Evolutionary conservation across 2,797 vertebrate genomes (phyloP).

Genomic region (Cuculus canorus): DNA sequence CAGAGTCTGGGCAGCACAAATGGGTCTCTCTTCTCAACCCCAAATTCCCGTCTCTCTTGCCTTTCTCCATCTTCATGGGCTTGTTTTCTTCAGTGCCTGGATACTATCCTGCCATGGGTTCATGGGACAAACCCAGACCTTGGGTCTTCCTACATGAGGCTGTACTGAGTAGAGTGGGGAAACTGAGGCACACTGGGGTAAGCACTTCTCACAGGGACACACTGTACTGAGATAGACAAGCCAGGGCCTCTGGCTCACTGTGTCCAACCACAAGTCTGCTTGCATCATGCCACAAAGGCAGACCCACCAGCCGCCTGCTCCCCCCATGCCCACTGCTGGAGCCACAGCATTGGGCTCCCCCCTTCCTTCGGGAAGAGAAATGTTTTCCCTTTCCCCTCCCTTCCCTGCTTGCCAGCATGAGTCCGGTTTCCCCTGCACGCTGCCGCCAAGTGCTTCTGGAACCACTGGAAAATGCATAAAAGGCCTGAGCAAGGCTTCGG

Average conservation of each 20-base stretch:
- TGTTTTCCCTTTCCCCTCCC: constrained; percentile 48
- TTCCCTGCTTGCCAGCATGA: background rate
- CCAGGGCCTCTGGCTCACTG: background rate
- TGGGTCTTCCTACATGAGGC: background rate
- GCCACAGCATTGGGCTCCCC: background rate
- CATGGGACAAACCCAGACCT: background rate
- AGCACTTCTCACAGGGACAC: rapidly evolving
- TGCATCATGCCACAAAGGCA: rapidly evolving
- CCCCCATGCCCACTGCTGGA: rapidly evolving
- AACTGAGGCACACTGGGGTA: background rate
- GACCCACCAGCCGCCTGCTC: background rate
- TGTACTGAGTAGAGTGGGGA: background rate
- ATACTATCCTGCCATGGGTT: background rate
- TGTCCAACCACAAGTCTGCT: background rate
- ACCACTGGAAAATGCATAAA: constrained; percentile 62
- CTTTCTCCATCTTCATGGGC: background rate
- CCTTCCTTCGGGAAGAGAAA: constrained; percentile 32
- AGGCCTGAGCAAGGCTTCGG: constrained; percentile 15
- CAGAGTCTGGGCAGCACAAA: background rate
- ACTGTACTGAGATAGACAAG: background rate
- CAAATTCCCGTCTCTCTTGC: background rate
- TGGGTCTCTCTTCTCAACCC: background rate
- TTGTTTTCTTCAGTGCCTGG: background rate
- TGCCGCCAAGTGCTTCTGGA: constrained; percentile 54
- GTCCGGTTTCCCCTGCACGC: background rate